Evolutionary conservation across 2,797 vertebrate genomes (phyloP).

Genomic region (Anas georgica): DNA sequence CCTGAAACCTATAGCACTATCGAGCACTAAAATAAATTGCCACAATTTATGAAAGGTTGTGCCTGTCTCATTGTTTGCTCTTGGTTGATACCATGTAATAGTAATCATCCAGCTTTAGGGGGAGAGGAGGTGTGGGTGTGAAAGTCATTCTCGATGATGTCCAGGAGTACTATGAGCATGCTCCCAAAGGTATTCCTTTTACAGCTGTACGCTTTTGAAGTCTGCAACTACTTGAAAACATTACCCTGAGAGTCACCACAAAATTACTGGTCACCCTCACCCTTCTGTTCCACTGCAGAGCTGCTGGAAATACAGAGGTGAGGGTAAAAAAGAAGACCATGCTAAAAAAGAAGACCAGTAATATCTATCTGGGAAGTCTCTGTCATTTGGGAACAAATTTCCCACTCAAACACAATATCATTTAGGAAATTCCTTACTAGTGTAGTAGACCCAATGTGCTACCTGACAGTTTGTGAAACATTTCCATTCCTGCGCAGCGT

Average conservation of each 20-base stretch:
- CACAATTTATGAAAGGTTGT: neutral
- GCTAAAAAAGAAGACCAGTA: neutral
- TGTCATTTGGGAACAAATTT: neutral
- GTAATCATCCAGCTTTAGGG: accelerated
- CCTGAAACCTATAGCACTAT: neutral
- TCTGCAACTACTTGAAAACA: neutral
- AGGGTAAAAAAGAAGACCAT: neutral
- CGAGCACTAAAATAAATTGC: neutral
- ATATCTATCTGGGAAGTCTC: neutral
- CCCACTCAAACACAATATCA: neutral
- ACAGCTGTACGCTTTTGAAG: neutral
- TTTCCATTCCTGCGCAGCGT: neutral
- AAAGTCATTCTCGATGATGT: accelerated
- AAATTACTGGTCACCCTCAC: neutral
- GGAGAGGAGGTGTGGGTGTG: neutral
- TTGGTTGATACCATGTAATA: neutral
- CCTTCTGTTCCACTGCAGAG: neutral
- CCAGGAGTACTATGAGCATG: neutral
- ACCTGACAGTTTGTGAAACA: neutral
- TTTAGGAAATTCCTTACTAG: neutral
- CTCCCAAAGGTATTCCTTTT: neutral
- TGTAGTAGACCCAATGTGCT: neutral
- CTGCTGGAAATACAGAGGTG: neutral
- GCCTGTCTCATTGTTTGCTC: neutral
- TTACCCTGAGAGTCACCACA: neutral